A percentile compares a stretch with the other conserved stretches of the same genome.
phyloP scores from a whole-genome alignment of 2,113 vertebrate species.

The Empidonax alnorum region DNA sequence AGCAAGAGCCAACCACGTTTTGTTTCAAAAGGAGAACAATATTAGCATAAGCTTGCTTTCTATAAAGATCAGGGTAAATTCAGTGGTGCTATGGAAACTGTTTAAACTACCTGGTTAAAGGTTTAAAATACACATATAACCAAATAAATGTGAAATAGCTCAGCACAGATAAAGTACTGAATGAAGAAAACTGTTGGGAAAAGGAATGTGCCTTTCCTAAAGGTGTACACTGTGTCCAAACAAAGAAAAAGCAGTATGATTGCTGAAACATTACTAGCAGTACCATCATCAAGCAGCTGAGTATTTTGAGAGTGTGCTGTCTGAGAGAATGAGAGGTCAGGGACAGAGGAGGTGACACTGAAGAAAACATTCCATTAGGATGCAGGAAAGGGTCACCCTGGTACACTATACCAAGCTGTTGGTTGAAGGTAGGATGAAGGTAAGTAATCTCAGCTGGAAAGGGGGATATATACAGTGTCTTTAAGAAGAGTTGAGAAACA shows the following conservation, averaged over 20 bases:
- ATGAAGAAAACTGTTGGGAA: background rate
- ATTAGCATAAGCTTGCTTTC: background rate
- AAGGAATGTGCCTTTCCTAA: background rate
- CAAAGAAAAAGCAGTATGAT: background rate
- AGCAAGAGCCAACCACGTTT: background rate
- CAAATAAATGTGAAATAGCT: background rate
- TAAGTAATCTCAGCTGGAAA: background rate
- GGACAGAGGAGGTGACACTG: fast-evolving
- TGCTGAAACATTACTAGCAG: background rate
- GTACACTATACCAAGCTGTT: fast-evolving
- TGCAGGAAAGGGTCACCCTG: background rate
- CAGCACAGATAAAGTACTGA: background rate
- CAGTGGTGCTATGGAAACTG: background rate
- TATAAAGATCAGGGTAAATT: background rate
- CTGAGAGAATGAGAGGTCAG: background rate
- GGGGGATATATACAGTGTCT: background rate
- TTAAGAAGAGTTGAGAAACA: background rate
- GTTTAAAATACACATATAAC: background rate
- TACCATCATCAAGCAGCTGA: background rate
- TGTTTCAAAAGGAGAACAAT: background rate
- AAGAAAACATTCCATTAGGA: background rate
- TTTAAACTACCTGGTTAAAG: background rate
- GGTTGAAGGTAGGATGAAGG: background rate
- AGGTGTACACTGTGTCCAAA: background rate
- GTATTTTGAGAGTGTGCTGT: background rate